Evolutionary conservation across 2,113 vertebrate species (phyloP), one percentile per base, ranked within the genome.

Genomic region (Falcunculus frontatus): DNA sequence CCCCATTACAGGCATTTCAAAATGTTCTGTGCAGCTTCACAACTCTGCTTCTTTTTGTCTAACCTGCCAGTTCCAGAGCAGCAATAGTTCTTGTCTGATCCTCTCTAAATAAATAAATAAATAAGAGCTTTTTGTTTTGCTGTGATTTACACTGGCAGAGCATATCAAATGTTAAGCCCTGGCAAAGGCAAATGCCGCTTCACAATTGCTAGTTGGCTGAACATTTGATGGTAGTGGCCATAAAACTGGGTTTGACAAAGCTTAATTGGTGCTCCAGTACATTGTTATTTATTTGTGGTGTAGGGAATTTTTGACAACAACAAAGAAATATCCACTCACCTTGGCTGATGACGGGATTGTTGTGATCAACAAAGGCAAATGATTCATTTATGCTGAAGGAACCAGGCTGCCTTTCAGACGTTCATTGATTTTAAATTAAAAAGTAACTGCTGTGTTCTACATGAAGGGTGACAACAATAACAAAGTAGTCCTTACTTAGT

Each of bases 371-470:
- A 97, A 97, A 98, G 96, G 97, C 85, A 87, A 97, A 95, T 95
- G 95, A 96, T 96, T 98, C 97, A 97, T 97, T 97, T 96, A 86
- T 96, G 90, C 91, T 83, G 93, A 97, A 98, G 95, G 95, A 97
- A 96, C 87, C 94, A 76, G 89, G 78, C 95, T 96, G 96, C 96
- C 97, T 97, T 97, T 97, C 96, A 98, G 96, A 96, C 46, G 4
- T 62, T 94, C 97, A 97, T 96, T 97, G 98, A 98, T 98, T 98
- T 98, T 98, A 98, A 98, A 98, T 98, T 98, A 97, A 98, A 98
- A 97, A 98, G 87, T 97, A 98, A 98, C 97, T 94, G 96, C 95
- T 96, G 13, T 96, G 97, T 97, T 98, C 98, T 97, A 97, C 97
- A 97, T 97, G 94, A 97, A 97, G 97, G 97, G 97, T 97, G 97